Evolutionary conservation across 2,113 vertebrate species (phyloP).

Genomic region (Vidua macroura): DNA sequence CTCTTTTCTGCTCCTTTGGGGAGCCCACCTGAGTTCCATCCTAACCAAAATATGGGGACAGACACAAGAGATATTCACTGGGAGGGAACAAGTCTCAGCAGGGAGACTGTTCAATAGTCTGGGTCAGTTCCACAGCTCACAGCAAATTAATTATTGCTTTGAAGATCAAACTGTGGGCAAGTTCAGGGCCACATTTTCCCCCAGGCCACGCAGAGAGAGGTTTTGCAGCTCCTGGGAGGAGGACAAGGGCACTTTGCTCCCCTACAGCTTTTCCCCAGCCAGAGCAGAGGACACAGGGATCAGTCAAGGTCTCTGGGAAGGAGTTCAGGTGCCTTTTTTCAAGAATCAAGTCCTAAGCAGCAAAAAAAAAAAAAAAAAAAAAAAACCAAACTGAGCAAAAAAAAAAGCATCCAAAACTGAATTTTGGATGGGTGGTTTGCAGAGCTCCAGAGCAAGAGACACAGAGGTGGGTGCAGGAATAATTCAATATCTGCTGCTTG

Average conservation of each 20-base stretch:
- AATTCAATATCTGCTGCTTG: not conserved
- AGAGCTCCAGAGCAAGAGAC: not conserved
- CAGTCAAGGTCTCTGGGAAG: rapidly evolving
- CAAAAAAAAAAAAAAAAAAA: too few relatives aligned
- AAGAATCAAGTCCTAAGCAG: not conserved
- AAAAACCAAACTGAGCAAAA: too few relatives aligned
- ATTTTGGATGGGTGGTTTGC: not conserved
- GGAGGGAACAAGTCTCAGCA: not conserved
- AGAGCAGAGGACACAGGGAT: too few relatives aligned
- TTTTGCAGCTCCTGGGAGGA: not conserved
- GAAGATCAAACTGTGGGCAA: not conserved
- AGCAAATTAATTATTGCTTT: not conserved
- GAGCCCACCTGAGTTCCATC: not conserved
- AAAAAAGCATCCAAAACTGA: not conserved
- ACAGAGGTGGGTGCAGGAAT: not conserved
- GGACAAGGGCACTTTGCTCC: not conserved
- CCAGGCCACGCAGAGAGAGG: not conserved
- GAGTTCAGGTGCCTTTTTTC: not conserved
- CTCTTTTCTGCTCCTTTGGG: not conserved
- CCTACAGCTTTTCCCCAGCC: not conserved
- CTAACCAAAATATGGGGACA: not conserved
- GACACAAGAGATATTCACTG: not conserved
- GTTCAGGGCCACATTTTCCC: not conserved
- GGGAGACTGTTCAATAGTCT: not conserved
- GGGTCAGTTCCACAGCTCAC: not conserved